Base-by-base conservation (phyloP, 2,888 invertebrate genomes). In the Macroteleia sp. region DNA sequence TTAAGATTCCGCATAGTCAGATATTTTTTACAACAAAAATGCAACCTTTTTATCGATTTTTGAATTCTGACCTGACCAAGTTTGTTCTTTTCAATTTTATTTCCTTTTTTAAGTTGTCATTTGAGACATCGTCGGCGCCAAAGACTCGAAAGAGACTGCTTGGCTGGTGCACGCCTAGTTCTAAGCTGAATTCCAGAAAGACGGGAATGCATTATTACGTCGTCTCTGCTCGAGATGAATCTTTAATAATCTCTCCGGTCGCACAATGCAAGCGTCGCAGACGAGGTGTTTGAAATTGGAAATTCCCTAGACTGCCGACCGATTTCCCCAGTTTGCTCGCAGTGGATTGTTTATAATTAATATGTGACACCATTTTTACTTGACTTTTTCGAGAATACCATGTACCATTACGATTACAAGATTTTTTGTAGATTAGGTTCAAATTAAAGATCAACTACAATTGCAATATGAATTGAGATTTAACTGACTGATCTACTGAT, bases 171-270 rank as follows among this genome's bases (percentile, higher is more conserved):
- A 14, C 52, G 69, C 28, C 76, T 76, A 57, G 69, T 70, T 64
- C 52, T 44, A 54, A 20, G 44, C 73, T 56, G 71, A 74, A 78
- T 78, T 69, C 77, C 77, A 62, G 56, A 67, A 73, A 73, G 73
- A 73, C 77, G 77, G 61, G 73, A 77, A 73, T 62, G 67, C 59
- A 77, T 77, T 77, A 77, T 66, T 69, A 62, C 77, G 57, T 77
- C 67, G 73, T 62, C 73, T 69, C 59, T 41, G 56, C 71, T 56
- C 59, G 41, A 76, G 81, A 84, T 88, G 83, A 87, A 88, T 88
- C 86, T 88, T 87, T 87, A 87, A 88, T 86, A 86, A 85, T 83
- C 82, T 80, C 62, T 32, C 61, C 69, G 48, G 69, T 59, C 48
- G 57, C 36, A 67, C 50, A 62, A 62, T 56, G 67, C 67, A 62